Conservation (phyloP, 2,888 invertebrate genomes). For the Craniophora ligustri region DNA sequence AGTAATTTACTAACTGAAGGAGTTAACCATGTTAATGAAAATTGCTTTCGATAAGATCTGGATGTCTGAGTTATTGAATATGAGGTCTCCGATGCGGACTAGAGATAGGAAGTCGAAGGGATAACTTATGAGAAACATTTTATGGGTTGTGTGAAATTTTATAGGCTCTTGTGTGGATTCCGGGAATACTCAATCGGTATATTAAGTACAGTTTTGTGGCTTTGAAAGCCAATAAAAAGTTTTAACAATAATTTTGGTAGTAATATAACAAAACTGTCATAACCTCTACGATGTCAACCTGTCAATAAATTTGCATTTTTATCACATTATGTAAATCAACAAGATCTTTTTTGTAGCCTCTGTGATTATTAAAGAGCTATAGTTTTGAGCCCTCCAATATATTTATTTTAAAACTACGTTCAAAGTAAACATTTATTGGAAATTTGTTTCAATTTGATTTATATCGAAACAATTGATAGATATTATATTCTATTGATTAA, state of each 20-base stretch:
- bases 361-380: too few species aligned
- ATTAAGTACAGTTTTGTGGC: slow-evolving; percentile 32
- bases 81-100: slow-evolving; percentile 45
- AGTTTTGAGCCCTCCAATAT: too few species aligned
- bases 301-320: too few species aligned
- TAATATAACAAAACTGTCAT: not conserved
- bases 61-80: slow-evolving; percentile 62
- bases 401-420: too few species aligned
- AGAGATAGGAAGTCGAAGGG: slow-evolving; percentile 44
- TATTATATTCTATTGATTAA: not conserved
- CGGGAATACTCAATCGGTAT: too few species aligned
- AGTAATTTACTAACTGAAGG: slow-evolving; percentile 63
- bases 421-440: too few species aligned
- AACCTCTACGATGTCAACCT: too few species aligned
- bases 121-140: slow-evolving; percentile 46
- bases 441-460: too few species aligned
- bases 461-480: too few species aligned
- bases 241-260: not conserved
- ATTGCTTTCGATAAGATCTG: slow-evolving; percentile 66
- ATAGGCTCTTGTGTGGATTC: slow-evolving; percentile 28
- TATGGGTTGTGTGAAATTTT: slow-evolving; percentile 43
- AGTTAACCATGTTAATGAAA: slow-evolving; percentile 68
- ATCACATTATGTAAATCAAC: too few species aligned
- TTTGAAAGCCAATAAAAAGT: slow-evolving; percentile 4
- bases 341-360: too few species aligned